Evolutionary conservation across 2,888 invertebrate species (phyloP).

Genomic region (Elmis aenea): DNA sequence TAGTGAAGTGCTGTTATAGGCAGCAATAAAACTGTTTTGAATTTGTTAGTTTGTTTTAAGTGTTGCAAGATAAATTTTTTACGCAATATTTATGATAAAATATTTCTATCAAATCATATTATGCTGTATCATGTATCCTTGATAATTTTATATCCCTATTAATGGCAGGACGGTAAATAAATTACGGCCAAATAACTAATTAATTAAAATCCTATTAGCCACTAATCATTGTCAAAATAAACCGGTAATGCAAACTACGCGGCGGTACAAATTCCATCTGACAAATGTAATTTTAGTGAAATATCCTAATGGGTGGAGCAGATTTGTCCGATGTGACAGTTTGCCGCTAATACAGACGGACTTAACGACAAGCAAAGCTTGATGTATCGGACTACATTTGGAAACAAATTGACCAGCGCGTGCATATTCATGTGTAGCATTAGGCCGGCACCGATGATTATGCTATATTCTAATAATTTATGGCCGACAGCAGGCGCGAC

Average conservation of each 20-base stretch:
- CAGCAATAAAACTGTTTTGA: too few species aligned
- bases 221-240: constrained; percentile 20
- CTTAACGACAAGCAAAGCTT: constrained; percentile 44
- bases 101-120: too few species aligned
- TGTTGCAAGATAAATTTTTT: too few species aligned
- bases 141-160: too few species aligned
- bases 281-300: constrained; percentile 44
- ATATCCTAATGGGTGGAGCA: constrained; percentile 45
- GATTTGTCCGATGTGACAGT: constrained; percentile 44
- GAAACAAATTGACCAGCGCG: constrained; percentile 37
- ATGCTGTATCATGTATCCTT: too few species aligned
- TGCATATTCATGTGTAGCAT: constrained; percentile 32
- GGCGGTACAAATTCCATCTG: constrained; percentile 37
- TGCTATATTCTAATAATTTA: constrained; percentile 19
- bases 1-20: too few species aligned
- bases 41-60: too few species aligned
- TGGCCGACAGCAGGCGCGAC: constrained; percentile 9
- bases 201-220: constrained; percentile 15
- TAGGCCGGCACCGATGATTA: constrained; percentile 27
- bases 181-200: constrained; percentile 10
- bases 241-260: constrained; percentile 15
- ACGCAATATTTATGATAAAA: too few species aligned
- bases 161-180: too few species aligned
- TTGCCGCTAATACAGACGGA: constrained; percentile 41
- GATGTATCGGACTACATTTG: constrained; percentile 41